Percentiles rank a stretch among this genome's conserved stretches.
phyloP scores from a whole-genome alignment of 1,140 invertebrate genomes.

The Lasioglossum albipes region DNA sequence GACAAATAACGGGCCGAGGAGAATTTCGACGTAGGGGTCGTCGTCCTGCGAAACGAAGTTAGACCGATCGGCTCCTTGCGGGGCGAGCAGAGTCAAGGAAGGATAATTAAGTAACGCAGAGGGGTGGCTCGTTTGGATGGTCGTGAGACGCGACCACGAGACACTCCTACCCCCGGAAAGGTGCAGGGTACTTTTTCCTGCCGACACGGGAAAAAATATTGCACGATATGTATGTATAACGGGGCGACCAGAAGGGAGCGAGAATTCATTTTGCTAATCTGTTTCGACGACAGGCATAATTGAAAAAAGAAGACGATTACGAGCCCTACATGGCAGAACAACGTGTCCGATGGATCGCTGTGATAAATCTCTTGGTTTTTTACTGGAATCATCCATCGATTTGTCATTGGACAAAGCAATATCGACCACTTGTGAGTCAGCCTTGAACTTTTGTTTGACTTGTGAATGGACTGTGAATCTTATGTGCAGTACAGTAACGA shows the following conservation, averaged over 20 bases:
- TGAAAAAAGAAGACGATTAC: constrained; percentile 64
- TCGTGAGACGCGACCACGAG: constrained; percentile 63
- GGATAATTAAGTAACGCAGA: constrained; percentile 76
- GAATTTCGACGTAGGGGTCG: constrained; percentile 57
- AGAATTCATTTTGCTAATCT: constrained; percentile 68
- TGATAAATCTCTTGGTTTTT: constrained; percentile 14
- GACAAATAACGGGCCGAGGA: constrained; percentile 65
- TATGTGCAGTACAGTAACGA: too few species aligned
- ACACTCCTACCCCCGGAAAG: constrained; percentile 10
- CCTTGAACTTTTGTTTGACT: too few species aligned
- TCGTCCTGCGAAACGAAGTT: constrained; percentile 71
- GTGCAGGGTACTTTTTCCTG: constrained; percentile 11
- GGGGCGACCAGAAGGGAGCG: constrained; percentile 47
- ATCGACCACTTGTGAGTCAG: neutral
- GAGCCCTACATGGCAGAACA: neutral
- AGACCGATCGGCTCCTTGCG: constrained; percentile 64
- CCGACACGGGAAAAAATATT: constrained; percentile 69
- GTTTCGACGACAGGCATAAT: constrained; percentile 68
- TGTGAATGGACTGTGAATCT: too few species aligned
- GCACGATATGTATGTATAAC: constrained; percentile 70
- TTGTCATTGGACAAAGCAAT: neutral
- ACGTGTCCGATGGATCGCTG: neutral
- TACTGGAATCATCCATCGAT: neutral
- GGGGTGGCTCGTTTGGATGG: constrained; percentile 60
- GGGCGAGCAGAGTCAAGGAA: constrained; percentile 51